These are phyloP conservation scores for Prietella phreatophila DNA, from an alignment of 2,113 vertebrate genomes.

Conservation along the genomic window DNA sequence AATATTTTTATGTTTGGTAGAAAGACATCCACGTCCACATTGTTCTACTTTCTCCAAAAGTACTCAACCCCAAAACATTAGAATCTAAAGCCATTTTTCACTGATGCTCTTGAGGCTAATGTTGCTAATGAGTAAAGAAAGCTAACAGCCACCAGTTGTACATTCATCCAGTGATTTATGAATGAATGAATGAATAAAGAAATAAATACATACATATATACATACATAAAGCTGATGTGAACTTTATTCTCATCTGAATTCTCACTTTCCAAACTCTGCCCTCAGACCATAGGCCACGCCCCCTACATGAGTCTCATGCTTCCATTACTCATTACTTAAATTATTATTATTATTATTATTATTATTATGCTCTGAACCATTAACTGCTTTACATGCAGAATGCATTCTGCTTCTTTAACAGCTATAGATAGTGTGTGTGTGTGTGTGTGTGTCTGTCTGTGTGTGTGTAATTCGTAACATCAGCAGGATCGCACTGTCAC, in stretches of 20 bases:
- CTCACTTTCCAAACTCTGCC: neutral
- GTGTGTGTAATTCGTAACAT: neutral
- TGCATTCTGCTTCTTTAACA: neutral
- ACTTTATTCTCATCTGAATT: neutral
- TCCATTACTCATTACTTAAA: neutral
- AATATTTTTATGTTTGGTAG: neutral
- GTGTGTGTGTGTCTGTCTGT: conserved; percentile 6
- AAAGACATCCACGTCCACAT: neutral
- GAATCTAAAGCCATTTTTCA: no score
- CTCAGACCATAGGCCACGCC: neutral
- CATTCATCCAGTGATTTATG: no score
- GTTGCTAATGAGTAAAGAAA: neutral
- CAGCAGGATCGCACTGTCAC: neutral
- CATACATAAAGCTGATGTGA: neutral
- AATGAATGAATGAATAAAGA: no score
- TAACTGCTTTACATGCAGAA: neutral
- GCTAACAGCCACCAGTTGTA: neutral
- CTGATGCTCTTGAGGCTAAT: no score
- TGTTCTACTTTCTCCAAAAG: no score
- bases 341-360: neutral
- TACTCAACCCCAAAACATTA: no score
- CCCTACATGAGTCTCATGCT: neutral
- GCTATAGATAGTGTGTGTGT: neutral
- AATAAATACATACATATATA: no score
- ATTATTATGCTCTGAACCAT: neutral